These are phyloP conservation scores for Diploscapter pachys DNA, from an alignment of 1,140 invertebrate species.

Conservation along the genomic window DNA sequence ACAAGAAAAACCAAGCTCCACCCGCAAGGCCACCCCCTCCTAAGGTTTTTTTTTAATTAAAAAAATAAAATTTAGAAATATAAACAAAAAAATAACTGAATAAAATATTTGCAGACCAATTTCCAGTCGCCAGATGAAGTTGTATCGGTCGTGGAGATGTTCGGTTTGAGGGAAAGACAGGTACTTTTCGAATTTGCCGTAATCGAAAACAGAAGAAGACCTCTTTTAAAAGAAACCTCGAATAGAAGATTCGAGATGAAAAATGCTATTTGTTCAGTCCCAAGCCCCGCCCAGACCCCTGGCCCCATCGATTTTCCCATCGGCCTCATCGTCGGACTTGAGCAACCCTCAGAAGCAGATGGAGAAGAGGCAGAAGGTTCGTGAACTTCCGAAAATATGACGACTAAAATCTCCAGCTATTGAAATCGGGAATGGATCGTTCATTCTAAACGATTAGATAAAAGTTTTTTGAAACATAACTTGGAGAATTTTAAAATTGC, in stretches of 20 bases:
- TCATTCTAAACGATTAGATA: too few species aligned
- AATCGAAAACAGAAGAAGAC: not conserved
- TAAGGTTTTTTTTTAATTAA: constrained; percentile 4
- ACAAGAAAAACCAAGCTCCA: constrained; percentile 10
- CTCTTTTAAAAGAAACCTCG: too few species aligned
- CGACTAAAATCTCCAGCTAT: too few species aligned
- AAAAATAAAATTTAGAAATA: not conserved
- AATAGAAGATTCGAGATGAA: too few species aligned
- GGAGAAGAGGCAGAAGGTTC: not conserved
- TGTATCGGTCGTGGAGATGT: constrained; percentile 7
- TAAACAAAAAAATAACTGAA: not conserved
- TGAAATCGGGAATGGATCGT: too few species aligned
- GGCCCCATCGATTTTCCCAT: too few species aligned
- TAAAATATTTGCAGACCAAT: not conserved
- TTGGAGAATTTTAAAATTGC: too few species aligned
- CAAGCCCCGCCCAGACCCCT: too few species aligned
- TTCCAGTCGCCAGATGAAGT: not conserved
- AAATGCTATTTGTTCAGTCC: too few species aligned
- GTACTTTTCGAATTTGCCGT: not conserved
- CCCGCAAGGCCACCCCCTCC: constrained; percentile 36
- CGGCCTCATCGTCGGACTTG: not conserved
- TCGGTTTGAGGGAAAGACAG: not conserved
- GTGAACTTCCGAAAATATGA: too few species aligned
- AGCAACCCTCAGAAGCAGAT: not conserved
- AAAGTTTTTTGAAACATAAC: too few species aligned